Conservation (phyloP, 2,797 vertebrate species). For the Takifugu ocellatus region DNA sequence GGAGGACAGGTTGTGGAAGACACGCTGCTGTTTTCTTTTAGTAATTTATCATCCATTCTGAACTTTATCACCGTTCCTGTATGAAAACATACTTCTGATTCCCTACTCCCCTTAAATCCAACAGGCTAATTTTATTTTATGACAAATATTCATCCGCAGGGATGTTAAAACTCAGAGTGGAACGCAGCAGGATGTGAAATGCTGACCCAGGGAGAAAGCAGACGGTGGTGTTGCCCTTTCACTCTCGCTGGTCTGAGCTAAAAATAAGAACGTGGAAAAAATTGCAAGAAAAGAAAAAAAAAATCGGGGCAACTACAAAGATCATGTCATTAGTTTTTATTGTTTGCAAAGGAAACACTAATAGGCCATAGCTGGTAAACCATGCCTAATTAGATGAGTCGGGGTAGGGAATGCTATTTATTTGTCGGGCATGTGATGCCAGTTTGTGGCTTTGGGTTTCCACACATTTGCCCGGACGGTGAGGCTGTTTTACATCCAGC, state of each 20-base stretch:
- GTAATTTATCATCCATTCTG: constrained; percentile 18
- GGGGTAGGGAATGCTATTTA: constrained; percentile 64
- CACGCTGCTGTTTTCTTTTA: constrained; percentile 27
- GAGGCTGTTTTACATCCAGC: constrained; percentile 26
- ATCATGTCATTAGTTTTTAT: constrained; percentile 73
- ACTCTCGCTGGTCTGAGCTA: constrained; percentile 55
- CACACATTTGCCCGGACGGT: constrained; percentile 54
- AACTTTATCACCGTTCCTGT: constrained; percentile 12
- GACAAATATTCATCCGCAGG: constrained; percentile 8
- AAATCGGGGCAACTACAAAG: constrained; percentile 55
- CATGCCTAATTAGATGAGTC: constrained; percentile 68
- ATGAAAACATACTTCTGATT: constrained; percentile 23
- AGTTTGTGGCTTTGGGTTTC: constrained; percentile 53
- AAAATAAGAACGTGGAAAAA: constrained; percentile 70
- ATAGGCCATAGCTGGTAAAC: constrained; percentile 69
- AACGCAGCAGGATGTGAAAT: constrained; percentile 50
- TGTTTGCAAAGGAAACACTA: constrained; percentile 68
- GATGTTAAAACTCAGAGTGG: constrained; percentile 41
- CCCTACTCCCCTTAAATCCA: constrained; percentile 20
- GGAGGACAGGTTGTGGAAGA: background rate
- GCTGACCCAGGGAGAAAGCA: constrained; percentile 63
- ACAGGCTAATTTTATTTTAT: constrained; percentile 22
- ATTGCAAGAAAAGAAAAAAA: constrained; percentile 60
- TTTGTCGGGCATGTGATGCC: constrained; percentile 56
- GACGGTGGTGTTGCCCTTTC: constrained; percentile 59